phyloP scores from a whole-genome alignment of 2,888 invertebrate species.

The Coremacera marginata region DNA sequence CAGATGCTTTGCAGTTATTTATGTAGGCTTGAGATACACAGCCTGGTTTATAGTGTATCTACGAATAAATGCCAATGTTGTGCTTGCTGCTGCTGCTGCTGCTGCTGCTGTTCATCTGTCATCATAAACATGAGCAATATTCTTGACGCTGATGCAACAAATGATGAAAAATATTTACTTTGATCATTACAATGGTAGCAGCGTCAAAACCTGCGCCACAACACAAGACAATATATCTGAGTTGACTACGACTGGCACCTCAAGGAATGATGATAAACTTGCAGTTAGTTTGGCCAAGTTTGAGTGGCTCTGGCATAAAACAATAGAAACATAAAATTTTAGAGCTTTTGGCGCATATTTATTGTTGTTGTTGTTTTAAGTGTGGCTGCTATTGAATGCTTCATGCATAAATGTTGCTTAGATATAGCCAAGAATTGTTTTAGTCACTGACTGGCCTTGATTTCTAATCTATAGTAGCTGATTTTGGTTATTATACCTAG shows the following conservation, averaged over 20 bases:
- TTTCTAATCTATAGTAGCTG: background rate
- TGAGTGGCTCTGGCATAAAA: background rate
- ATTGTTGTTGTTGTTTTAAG: background rate
- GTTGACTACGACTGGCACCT: background rate
- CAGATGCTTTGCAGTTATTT: constrained; percentile 32
- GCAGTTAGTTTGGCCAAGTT: constrained; percentile 1
- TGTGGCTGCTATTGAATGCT: background rate
- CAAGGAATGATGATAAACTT: constrained; percentile 3
- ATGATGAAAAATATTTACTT: constrained; percentile 65
- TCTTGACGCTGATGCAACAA: constrained; percentile 68
- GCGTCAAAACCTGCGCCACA: background rate
- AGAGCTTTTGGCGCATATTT: background rate
- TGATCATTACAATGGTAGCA: constrained; percentile 48
- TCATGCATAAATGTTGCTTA: background rate
- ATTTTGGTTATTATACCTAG: background rate
- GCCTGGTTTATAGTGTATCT: background rate
- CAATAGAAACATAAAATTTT: constrained; percentile 35
- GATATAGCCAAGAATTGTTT: too few relatives aligned
- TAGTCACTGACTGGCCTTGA: too few relatives aligned
- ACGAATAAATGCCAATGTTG: background rate
- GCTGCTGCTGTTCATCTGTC: constrained; percentile 52
- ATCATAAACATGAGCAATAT: constrained; percentile 68
- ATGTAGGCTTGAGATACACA: constrained; percentile 18
- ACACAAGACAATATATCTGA: background rate
- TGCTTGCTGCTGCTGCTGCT: too few relatives aligned